Evolutionary conservation across 2,888 invertebrate genomes (phyloP).

Genomic region (Tigriopus californicus): DNA sequence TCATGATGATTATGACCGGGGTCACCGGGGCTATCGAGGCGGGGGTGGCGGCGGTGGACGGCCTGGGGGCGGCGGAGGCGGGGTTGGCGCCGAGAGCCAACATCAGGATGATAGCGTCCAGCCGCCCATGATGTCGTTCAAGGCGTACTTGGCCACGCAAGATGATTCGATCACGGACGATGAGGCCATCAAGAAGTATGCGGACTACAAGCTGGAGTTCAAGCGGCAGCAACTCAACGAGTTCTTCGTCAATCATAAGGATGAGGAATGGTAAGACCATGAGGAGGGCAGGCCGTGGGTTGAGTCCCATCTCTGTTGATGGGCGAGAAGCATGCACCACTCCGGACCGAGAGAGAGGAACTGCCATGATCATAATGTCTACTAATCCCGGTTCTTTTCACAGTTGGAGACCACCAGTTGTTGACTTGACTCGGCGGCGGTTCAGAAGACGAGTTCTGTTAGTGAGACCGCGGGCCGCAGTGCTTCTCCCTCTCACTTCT

Average conservation of each 20-base stretch:
- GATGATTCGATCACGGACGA: conserved; percentile 95
- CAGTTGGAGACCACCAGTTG: no score
- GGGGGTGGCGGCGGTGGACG: not conserved
- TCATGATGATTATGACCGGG: conserved; percentile 3
- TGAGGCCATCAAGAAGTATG: conserved; percentile 87
- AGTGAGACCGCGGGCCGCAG: no score
- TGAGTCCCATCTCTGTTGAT: no score
- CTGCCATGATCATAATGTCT: conserved; percentile 3
- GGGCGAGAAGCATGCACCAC: no score
- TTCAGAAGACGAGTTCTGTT: no score
- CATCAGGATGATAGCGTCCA: conserved; percentile 45
- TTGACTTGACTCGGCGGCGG: no score
- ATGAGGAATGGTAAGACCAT: conserved; percentile 86
- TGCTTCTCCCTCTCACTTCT: no score
- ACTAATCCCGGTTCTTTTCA: not conserved
- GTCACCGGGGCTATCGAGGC: not conserved
- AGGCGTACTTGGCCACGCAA: conserved; percentile 83
- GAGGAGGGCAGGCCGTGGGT: no score
- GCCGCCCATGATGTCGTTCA: conserved; percentile 89
- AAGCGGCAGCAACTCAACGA: conserved; percentile 88
- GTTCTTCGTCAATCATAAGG: conserved; percentile 96
- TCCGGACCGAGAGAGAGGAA: no score
- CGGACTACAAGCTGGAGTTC: conserved; percentile 94
- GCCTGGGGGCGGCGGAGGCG: not conserved
- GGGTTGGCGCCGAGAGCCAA: conserved; percentile 6